Conservation (phyloP, 2,888 invertebrate genomes). For the Epistrophella euchroma region DNA sequence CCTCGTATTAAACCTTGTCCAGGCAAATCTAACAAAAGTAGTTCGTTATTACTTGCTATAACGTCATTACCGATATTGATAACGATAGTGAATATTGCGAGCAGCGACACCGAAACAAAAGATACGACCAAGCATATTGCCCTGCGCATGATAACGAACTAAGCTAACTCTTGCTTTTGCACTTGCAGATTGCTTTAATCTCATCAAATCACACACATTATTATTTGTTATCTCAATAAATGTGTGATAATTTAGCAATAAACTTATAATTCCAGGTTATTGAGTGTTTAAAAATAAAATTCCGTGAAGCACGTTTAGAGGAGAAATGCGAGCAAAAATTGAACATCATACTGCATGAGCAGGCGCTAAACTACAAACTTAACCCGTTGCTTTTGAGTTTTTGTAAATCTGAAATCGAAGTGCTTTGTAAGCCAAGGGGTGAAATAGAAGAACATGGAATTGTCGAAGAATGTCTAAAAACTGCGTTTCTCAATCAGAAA, state of each 20-base stretch:
- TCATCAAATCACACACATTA: not conserved
- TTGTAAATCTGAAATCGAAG: constrained; percentile 90
- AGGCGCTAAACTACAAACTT: constrained; percentile 95
- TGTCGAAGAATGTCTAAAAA: constrained; percentile 96
- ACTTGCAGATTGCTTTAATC: constrained; percentile 18
- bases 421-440: constrained; percentile 85
- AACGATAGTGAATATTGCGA: constrained; percentile 30
- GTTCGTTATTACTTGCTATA: constrained; percentile 14
- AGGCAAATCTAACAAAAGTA: constrained; percentile 76
- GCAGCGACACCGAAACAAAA: constrained; percentile 29
- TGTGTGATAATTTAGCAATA: constrained; percentile 10
- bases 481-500: constrained; percentile 89
- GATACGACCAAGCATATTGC: constrained; percentile 51
- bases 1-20: constrained; percentile 80
- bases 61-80: constrained; percentile 43
- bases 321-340: constrained; percentile 93
- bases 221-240: constrained; percentile 33
- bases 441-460: constrained; percentile 84
- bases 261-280: constrained; percentile 84
- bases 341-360: constrained; percentile 91
- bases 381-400: constrained; percentile 92
- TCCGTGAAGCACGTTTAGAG: constrained; percentile 90
- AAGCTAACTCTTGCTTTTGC: constrained; percentile 8
- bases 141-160: constrained; percentile 46
- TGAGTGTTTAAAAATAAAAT: constrained; percentile 92